Base-by-base conservation (phyloP, 1,140 invertebrate species). In the Drosophila mauritiana region DNA sequence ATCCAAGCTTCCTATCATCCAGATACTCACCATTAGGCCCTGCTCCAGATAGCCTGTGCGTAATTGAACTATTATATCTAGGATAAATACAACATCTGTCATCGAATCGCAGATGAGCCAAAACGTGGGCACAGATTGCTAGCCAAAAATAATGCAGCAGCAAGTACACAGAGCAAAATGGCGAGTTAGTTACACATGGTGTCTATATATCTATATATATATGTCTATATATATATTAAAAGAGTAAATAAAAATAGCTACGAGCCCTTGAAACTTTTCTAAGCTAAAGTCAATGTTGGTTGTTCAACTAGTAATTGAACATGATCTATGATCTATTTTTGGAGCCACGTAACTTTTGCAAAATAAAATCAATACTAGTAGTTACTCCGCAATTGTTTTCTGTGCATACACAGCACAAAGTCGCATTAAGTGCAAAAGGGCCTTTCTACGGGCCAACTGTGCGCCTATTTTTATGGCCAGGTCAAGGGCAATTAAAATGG, bases 11-110 rank as follows among this genome's bases (percentile, higher is more conserved):
- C 6, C 6, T 5, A 7, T 27, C 27, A 54, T 83, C 95, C 97
- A 95, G 98, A 37, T 97, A 73, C 86, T 83, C 82, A 96, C 97
- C 96, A 98, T 97, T 7, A 98, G 94, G 12, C 98, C 98, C 92
- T 98, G 97, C 92, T 99, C 97, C 63, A 99, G 93, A 91, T 98
- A 99, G n/a, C 98, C 98, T 31, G 98, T 99, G 48, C 98, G 94
- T 79, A 99, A 96, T 92, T 99, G 98, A 39, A 98, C 96, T 20
- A 95, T 94, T 49, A 99, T 95, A 92, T 99, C 98, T 31, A 97
- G 82, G 17, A 98, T 93, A 93, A 98, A 98, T 45, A 98, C 95
- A 27, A 97, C 77, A 93, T 99, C 98, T 70, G 96, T 96, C 64
- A 98, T 93, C 54, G 94, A 95, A 93, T 99, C 98, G 85, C 96